These are phyloP conservation scores for Lithobates pipiens DNA, from an alignment of 2,797 vertebrate genomes.

Conservation along the genomic window DNA sequence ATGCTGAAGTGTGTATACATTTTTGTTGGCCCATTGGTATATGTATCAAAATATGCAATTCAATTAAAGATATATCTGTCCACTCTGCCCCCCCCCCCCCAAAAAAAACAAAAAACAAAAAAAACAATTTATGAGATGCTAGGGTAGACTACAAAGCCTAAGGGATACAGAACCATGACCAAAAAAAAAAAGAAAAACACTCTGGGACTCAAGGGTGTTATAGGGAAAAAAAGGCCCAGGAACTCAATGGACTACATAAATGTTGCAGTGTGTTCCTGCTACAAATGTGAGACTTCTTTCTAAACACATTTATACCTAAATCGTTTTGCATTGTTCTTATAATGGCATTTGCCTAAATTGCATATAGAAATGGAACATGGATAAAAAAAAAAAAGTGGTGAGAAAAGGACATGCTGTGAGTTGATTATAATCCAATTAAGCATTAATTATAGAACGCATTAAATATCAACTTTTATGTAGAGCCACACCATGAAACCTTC, in stretches of 20 bases:
- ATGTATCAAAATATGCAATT: no score
- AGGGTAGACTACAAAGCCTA: no score
- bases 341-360: not conserved
- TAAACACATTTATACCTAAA: not conserved
- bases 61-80: no score
- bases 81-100: rapidly evolving
- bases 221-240: no score
- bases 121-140: no score
- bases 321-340: not conserved
- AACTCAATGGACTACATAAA: not conserved
- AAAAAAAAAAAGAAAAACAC: no score
- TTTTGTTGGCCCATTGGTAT: no score
- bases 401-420: not conserved
- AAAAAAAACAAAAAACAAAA: no score
- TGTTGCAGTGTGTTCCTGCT: not conserved
- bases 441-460: not conserved
- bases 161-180: no score
- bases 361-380: not conserved
- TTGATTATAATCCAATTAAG: not conserved
- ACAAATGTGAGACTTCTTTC: not conserved
- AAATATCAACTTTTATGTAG: not conserved
- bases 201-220: no score
- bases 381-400: not conserved
- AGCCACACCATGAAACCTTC: not conserved
- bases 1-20: no score